phyloP scores from a whole-genome alignment of 2,797 vertebrate species.

The Aeoliscus strigatus region DNA sequence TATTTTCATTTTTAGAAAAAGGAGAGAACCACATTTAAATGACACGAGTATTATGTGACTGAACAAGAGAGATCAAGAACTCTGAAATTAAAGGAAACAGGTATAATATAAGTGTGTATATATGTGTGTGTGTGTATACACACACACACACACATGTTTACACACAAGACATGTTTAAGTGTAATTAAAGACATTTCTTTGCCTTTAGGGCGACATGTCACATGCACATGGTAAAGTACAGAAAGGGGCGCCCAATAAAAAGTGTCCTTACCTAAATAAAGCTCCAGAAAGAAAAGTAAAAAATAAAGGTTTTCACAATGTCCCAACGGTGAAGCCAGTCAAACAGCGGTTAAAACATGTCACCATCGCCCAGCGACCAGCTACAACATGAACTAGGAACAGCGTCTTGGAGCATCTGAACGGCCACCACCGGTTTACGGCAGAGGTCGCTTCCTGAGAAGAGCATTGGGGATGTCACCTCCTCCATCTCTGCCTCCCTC shows the following conservation, averaged over 20 bases:
- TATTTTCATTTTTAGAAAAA: conserved; percentile 35
- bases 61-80: too few relatives aligned
- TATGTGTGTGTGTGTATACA: too few relatives aligned
- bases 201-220: neutral
- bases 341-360: conserved; percentile 51
- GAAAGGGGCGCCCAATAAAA: conserved; percentile 1
- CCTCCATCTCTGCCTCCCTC: conserved; percentile 49
- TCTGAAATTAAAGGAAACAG: too few relatives aligned
- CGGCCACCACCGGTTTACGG: conserved; percentile 67
- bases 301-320: conserved; percentile 48
- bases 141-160: too few relatives aligned
- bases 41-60: conserved; percentile 8
- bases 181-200: neutral
- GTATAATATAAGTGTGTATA: too few relatives aligned
- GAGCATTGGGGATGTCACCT: conserved; percentile 71
- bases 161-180: too few relatives aligned
- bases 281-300: conserved; percentile 43
- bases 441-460: conserved; percentile 70
- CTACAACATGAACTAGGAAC: conserved; percentile 58
- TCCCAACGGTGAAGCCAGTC: conserved; percentile 53
- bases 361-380: conserved; percentile 40
- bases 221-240: too few relatives aligned
- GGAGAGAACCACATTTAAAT: conserved; percentile 10
- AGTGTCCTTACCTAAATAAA: conserved; percentile 58
- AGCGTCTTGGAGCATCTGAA: conserved; percentile 62